Evolutionary conservation across 1,140 invertebrate genomes (phyloP), one percentile per base, ranked within the genome.

Genomic region (fruit fly (Drosophila melanogaster)): DNA sequence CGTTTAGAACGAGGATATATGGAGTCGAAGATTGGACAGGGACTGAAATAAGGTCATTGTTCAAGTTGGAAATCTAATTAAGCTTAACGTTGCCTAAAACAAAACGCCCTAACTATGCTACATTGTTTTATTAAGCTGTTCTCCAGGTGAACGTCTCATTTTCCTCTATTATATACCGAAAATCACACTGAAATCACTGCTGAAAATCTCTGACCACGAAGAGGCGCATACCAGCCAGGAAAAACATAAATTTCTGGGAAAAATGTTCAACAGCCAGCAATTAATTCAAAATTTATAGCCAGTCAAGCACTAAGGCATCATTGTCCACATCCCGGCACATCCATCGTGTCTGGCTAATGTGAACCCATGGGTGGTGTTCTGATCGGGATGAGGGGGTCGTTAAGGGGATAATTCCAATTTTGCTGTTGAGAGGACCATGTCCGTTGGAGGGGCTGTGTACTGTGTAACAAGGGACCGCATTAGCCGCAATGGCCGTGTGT

Each of bases 231-330:
- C 35, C 57, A 24, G 51, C 12, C 66, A 49, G 64, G 50, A 70
- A 61, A 66, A 55, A 49, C 74, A 77, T 77, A 70, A 70, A 70
- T 77, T 69, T 54, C 41, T 30, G 49, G 43, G 30, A 30, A 54
- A 59, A 62, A 56, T 64, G 70, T 73, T 62, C 41, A 74, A 17
- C 65, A 53, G 66, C 38, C 53, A 56, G 59, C 83, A 87, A 87
- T 89, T 89, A 87, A 87, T 89, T 79, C 67, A 49, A 87, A 89
- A 87, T 89, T 83, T 89, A 87, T 83, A 73, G 79, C 35, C 84
- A 76, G 76, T 51, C 53, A 79, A 55, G 46, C 70, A 70, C 73
- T 70, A 64, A 74, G 50, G 64, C 65, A 79, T 56, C 70, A 50
- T 79, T 56, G 38, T 57, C 30, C 47, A 53, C 47, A 22, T 51